phyloP scores from a whole-genome alignment of 2,113 vertebrate species.

The Abramis brama region DNA sequence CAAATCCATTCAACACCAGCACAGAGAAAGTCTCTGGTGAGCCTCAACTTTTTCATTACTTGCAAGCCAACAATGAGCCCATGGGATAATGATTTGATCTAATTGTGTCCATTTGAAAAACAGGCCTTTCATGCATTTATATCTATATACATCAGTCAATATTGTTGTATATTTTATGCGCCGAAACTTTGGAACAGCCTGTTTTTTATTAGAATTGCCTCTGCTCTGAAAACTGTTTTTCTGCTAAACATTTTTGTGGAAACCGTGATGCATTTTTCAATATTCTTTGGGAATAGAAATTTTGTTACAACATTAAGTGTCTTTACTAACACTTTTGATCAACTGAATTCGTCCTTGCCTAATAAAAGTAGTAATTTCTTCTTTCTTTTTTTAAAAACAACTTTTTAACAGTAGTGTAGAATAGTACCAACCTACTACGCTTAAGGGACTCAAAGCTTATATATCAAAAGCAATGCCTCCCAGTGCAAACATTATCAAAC shows the following conservation, averaged over 20 bases:
- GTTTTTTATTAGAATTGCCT: too few relatives aligned
- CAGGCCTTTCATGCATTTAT: background rate
- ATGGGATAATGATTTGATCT: background rate
- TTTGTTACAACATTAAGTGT: too few relatives aligned
- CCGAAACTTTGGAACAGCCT: too few relatives aligned
- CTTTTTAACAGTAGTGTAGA: background rate
- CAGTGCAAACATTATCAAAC: constrained; percentile 1
- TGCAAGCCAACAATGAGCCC: constrained; percentile 3
- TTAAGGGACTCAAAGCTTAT: background rate
- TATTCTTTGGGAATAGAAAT: background rate
- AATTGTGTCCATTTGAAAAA: constrained; percentile 7
- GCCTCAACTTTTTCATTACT: constrained; percentile 1
- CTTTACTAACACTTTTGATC: background rate
- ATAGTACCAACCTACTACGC: background rate
- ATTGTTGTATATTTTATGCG: background rate
- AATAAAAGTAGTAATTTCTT: background rate
- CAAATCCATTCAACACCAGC: constrained; percentile 20
- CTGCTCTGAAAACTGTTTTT: background rate
- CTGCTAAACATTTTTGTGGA: background rate
- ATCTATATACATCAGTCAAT: background rate
- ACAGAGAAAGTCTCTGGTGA: constrained; percentile 13
- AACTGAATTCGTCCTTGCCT: too few relatives aligned
- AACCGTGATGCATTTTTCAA: background rate
- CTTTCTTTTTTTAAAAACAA: background rate
- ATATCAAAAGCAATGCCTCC: background rate